Evolutionary conservation across 2,888 invertebrate genomes (phyloP).

Genomic region (Apotomis turbidana): DNA sequence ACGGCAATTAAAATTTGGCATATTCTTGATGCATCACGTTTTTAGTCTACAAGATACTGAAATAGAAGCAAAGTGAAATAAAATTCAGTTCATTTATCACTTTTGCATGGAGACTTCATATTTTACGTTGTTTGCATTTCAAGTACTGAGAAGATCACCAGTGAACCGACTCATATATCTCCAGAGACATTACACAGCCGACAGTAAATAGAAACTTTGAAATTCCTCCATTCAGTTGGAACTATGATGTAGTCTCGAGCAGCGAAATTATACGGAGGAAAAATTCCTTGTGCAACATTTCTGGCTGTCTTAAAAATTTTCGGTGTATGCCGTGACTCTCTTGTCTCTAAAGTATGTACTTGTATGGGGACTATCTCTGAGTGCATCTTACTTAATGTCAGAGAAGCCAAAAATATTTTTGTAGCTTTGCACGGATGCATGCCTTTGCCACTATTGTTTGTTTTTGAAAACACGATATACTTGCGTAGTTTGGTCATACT

Average conservation of each 20-base stretch:
- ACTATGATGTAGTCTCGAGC: conserved; percentile 10
- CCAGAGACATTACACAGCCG: conserved; percentile 8
- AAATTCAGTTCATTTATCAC: conserved; percentile 18
- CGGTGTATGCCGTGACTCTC: conserved; percentile 9
- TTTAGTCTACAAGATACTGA: not conserved
- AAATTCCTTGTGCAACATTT: conserved; percentile 9
- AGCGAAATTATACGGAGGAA: conserved; percentile 13
- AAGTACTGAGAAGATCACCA: conserved; percentile 24
- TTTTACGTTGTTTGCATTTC: conserved; percentile 14
- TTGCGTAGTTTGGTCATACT: too few species aligned
- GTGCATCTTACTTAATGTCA: conserved; percentile 1
- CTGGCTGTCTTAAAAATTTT: conserved; percentile 14
- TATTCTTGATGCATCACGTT: not conserved
- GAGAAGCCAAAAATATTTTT: too few species aligned
- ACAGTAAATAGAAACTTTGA: conserved; percentile 11
- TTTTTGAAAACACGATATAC: too few species aligned
- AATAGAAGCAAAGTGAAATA: not conserved
- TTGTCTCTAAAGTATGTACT: conserved; percentile 11
- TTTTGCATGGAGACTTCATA: not conserved
- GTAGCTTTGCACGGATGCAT: too few species aligned
- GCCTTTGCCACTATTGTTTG: too few species aligned
- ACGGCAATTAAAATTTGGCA: not conserved
- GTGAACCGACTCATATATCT: conserved; percentile 2
- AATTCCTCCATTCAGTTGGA: conserved; percentile 14
- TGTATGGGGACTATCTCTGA: not conserved